Conservation (phyloP, 2,888 invertebrate genomes). For the Pollenia griseotomentosa region DNA sequence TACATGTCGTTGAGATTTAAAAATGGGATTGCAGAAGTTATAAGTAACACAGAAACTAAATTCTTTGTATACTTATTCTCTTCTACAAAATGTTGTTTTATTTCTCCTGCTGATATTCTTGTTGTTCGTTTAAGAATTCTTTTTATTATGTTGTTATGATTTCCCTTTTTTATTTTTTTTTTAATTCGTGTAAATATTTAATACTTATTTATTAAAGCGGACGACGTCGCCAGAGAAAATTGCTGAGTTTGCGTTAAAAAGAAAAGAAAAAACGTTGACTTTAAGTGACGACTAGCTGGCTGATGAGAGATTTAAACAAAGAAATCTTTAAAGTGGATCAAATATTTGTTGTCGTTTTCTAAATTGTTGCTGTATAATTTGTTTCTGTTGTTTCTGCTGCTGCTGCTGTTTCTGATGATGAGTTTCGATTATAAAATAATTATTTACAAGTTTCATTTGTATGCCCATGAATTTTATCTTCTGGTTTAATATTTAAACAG, state of each 20-base stretch:
- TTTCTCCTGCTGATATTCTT: neutral
- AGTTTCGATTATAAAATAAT: constrained; percentile 75
- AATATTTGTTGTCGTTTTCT: constrained; percentile 72
- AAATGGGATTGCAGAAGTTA: constrained; percentile 13
- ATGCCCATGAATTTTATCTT: constrained; percentile 61
- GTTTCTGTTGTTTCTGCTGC: constrained; percentile 69
- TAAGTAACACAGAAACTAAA: neutral
- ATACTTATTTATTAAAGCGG: neutral
- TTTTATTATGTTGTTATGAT: neutral
- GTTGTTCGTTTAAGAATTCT: neutral
- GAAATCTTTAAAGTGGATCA: constrained; percentile 73
- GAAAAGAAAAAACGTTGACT: neutral
- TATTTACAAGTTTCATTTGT: constrained; percentile 80
- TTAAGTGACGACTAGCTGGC: constrained; percentile 7
- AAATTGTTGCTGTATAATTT: constrained; percentile 68
- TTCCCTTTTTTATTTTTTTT: neutral
- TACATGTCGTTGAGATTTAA: constrained; percentile 24
- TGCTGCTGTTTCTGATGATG: constrained; percentile 66
- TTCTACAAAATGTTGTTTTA: neutral
- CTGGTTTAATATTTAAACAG: neutral
- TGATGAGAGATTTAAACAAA: constrained; percentile 54
- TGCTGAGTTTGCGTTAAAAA: constrained; percentile 6
- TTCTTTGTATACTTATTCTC: neutral
- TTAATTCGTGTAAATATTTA: neutral
- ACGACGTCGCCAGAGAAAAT: neutral